Percentiles rank a stretch among this genome's conserved stretches.
Conservation (phyloP, 2,797 vertebrate genomes). For the Cephalopachus bancanus region DNA sequence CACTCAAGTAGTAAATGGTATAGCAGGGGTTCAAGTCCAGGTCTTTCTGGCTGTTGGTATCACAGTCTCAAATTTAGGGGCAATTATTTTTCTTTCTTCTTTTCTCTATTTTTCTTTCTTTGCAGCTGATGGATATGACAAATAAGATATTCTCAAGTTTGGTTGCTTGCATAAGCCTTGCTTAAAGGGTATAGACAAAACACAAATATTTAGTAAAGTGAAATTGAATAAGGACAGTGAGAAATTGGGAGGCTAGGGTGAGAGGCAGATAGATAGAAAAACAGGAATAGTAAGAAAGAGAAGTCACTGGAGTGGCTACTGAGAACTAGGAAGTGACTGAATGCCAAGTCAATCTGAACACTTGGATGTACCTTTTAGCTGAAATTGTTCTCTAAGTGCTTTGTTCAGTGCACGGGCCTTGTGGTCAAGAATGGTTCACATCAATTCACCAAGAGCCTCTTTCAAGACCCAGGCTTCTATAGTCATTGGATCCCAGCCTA, state of each 20-base stretch:
- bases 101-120: neutral
- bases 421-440: neutral
- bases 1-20: neutral
- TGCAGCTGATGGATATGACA: neutral
- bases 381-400: fast-evolving
- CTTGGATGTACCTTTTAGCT: neutral
- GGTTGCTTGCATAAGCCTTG: neutral
- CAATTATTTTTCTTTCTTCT: neutral
- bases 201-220: neutral
- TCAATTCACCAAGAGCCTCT: neutral
- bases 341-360: neutral
- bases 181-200: neutral
- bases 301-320: neutral
- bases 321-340: neutral
- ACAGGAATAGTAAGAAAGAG: neutral
- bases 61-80: neutral
- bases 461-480: neutral
- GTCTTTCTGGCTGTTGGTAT: neutral
- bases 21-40: neutral
- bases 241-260: neutral
- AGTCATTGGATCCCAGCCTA: neutral
- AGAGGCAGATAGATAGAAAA: neutral
- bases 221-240: neutral
- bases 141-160: neutral
- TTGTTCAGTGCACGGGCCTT: fast-evolving